These are phyloP conservation scores for Meloidogyne exigua DNA, from an alignment of 1,140 invertebrate genomes.

Conservation along the genomic window DNA sequence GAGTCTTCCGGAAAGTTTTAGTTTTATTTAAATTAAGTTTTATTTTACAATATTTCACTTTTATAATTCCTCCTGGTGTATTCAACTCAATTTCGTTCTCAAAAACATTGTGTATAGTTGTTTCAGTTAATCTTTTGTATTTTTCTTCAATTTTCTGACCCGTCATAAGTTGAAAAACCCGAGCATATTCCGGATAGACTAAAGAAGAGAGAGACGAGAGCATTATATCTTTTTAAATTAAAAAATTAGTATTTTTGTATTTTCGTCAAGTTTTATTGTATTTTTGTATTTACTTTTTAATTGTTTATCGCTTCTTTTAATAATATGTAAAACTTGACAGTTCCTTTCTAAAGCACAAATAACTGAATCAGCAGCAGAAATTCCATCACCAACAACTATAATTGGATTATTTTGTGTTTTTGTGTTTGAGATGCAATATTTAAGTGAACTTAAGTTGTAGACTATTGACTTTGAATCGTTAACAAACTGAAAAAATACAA, in stretches of 20 bases:
- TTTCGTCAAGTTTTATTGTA: background rate
- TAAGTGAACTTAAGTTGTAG: slow-evolving; percentile 41
- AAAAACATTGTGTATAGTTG: slow-evolving; percentile 33
- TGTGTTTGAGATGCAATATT: slow-evolving; percentile 26
- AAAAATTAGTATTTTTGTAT: slow-evolving; percentile 23
- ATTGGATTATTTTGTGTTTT: slow-evolving; percentile 27
- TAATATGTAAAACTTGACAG: slow-evolving; percentile 56
- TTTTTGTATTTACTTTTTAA: slow-evolving; percentile 39
- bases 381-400: slow-evolving; percentile 57
- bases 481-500: background rate
- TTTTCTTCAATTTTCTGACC: slow-evolving; percentile 37
- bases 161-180: slow-evolving; percentile 53
- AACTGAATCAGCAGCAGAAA: slow-evolving; percentile 57
- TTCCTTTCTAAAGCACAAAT: slow-evolving; percentile 46
- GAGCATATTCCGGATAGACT: slow-evolving; percentile 57
- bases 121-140: slow-evolving; percentile 34
- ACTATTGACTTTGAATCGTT: slow-evolving; percentile 37
- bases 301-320: slow-evolving; percentile 53
- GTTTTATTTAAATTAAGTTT: background rate
- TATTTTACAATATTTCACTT: slow-evolving; percentile 13
- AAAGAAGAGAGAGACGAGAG: slow-evolving; percentile 53
- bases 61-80: slow-evolving; percentile 27
- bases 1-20: background rate
- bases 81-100: slow-evolving; percentile 2
- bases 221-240: slow-evolving; percentile 48